A percentile compares a stretch with the other conserved stretches of the same genome.
phyloP scores from a whole-genome alignment of 2,888 invertebrate species.

The Microplitis deprimator region DNA sequence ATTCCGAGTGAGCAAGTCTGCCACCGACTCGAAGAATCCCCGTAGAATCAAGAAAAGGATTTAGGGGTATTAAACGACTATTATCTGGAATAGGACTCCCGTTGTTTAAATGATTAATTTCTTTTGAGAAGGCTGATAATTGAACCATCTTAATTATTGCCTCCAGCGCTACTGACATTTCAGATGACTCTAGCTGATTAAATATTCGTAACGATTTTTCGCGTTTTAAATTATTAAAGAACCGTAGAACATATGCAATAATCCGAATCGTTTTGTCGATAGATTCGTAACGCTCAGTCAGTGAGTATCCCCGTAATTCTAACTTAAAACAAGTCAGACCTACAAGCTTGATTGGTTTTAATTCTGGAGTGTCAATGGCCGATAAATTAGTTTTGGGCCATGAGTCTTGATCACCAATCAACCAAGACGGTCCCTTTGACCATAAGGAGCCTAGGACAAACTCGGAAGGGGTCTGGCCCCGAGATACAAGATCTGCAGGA shows the following conservation, averaged over 20 bases:
- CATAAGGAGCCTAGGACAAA: constrained; percentile 33
- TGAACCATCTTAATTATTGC: neutral
- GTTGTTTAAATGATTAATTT: neutral
- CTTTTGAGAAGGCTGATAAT: neutral
- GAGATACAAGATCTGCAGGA: constrained; percentile 38
- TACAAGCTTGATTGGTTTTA: neutral
- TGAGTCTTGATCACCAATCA: neutral
- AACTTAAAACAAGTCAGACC: neutral
- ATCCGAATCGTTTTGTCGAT: neutral
- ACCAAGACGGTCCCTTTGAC: neutral
- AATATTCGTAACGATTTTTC: neutral
- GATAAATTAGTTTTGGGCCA: neutral
- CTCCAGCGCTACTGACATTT: neutral
- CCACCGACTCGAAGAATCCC: constrained; percentile 52
- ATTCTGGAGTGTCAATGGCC: neutral
- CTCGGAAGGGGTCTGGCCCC: constrained; percentile 22
- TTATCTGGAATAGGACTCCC: constrained; percentile 31
- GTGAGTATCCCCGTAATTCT: neutral
- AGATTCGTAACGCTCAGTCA: neutral
- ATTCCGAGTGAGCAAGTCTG: constrained; percentile 45
- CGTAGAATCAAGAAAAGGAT: constrained; percentile 21
- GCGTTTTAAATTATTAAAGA: neutral
- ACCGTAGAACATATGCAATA: neutral
- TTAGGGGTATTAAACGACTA: constrained; percentile 42
- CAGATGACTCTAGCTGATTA: neutral